Conservation (phyloP, 1,140 invertebrate species). For the Cyrtorhinus lividipennis region DNA sequence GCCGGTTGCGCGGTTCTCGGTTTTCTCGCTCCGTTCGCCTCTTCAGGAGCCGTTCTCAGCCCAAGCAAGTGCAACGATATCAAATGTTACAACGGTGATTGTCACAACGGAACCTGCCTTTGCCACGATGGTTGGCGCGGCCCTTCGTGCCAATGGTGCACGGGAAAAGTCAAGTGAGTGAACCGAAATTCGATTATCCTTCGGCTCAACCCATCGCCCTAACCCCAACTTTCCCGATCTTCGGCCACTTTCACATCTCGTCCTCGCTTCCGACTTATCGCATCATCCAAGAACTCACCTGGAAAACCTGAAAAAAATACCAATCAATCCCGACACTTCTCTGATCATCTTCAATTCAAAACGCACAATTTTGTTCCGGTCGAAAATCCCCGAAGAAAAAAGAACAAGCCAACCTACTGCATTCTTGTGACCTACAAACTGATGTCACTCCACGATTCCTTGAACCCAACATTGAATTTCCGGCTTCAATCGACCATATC, state of each 20-base stretch:
- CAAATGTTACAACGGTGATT: conserved; percentile 51
- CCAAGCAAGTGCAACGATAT: conserved; percentile 26
- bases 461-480: too few relatives aligned
- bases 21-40: background rate
- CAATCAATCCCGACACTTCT: too few relatives aligned
- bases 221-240: background rate
- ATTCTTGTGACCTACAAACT: too few relatives aligned
- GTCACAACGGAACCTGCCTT: conserved; percentile 69
- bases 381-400: too few relatives aligned
- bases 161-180: conserved; percentile 76
- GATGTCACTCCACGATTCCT: too few relatives aligned
- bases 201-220: background rate
- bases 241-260: background rate
- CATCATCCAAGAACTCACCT: too few relatives aligned
- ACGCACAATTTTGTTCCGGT: too few relatives aligned
- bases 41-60: background rate
- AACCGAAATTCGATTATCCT: background rate
- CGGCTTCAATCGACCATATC: too few relatives aligned
- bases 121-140: conserved; percentile 85
- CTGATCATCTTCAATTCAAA: too few relatives aligned
- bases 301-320: too few relatives aligned
- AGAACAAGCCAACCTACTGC: too few relatives aligned
- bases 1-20: background rate
- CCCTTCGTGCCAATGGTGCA: conserved; percentile 71
- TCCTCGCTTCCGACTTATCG: background rate